phyloP scores from a whole-genome alignment of 37 sponge, comb jelly and placozoan species.

The Oscarella lobularis region DNA sequence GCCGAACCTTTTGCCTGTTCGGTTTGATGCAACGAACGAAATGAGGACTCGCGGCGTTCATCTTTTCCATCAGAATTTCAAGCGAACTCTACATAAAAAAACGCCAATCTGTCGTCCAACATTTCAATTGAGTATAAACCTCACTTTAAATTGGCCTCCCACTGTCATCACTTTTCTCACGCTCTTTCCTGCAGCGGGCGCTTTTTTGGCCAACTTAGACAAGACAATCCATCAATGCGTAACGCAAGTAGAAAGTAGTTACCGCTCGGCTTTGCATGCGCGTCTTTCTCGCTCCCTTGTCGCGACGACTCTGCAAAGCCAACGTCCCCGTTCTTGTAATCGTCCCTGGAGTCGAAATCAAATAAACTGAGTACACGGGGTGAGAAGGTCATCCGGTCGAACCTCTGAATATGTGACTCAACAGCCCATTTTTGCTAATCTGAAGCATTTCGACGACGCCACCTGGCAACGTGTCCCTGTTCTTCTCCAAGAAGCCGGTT shows the following conservation, averaged over 20 bases:
- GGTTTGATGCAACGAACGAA: constrained; percentile 77
- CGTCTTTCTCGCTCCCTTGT: constrained; percentile 8
- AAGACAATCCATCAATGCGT: no score
- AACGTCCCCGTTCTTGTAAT: constrained; percentile 63
- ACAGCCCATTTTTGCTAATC: constrained; percentile 37
- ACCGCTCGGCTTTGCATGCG: neutral
- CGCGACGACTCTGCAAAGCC: constrained; percentile 35
- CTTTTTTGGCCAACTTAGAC: no score
- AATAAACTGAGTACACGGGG: no score
- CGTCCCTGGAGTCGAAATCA: constrained; percentile 14
- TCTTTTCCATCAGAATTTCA: constrained; percentile 63
- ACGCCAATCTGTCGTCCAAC: neutral
- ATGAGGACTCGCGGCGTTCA: constrained; percentile 53
- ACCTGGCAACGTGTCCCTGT: constrained; percentile 49
- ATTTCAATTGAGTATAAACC: neutral
- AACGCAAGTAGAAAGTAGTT: no score
- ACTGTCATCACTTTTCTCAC: constrained; percentile 23
- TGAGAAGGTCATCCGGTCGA: no score
- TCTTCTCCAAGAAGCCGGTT: constrained; percentile 66
- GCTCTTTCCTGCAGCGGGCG: constrained; percentile 2
- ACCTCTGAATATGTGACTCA: constrained; percentile 41
- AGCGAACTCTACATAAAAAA: constrained; percentile 35
- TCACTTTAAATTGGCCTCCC: constrained; percentile 67
- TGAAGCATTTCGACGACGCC: constrained; percentile 50
- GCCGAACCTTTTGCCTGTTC: constrained; percentile 35